Base-by-base conservation (phyloP, 2,888 invertebrate species). In the Drosophila mulleri region DNA sequence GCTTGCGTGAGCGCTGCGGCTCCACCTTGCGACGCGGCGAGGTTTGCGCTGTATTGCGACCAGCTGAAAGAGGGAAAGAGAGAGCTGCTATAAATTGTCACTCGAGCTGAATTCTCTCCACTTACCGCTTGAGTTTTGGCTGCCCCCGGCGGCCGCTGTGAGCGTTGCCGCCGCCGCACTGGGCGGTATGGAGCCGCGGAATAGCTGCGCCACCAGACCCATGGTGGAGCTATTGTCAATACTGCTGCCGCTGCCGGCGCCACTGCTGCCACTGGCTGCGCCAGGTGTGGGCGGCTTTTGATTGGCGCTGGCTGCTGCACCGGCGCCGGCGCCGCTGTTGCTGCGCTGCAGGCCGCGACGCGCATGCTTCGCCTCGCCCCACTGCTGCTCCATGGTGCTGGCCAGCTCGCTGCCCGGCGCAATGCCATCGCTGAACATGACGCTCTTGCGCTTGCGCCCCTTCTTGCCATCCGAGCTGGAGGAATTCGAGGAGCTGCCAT, bases 371-470 rank as follows among this genome's bases (percentile, higher is more conserved):
- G 93, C 88, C 81, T 94, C 94, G 78, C 94, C 93, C 94, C 94
- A 94, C 90, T 94, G 94, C 88, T 94, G 95, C 91, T 96, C 96
- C 78, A 96, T 94, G 69, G 91, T 88, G 92, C 96, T 96, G 67
- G 96, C 96, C 87, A 97, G 93, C 93, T 97, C 97, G 89, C 97
- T 97, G 75, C 97, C 92, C 42, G 97, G 97, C 67, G 97, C 94
- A 89, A 98, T 97, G 76, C 97, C 97, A 93, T 98, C 97, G 87
- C 97, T 97, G 91, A 97, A 97, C 95, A 97, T 97, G 53, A 97
- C 97, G 82, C 95, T 96, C 93, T 95, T 96, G 80, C 94, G 95
- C 85, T 94, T 95, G 58, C 94, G 93, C 0, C 86, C 85, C 80
- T 90, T 91, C 62, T 94, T 94, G 37, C 86, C 83, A 61, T 90